Conservation (phyloP, 2,797 vertebrate genomes). For the Leucoraja ocellata region DNA sequence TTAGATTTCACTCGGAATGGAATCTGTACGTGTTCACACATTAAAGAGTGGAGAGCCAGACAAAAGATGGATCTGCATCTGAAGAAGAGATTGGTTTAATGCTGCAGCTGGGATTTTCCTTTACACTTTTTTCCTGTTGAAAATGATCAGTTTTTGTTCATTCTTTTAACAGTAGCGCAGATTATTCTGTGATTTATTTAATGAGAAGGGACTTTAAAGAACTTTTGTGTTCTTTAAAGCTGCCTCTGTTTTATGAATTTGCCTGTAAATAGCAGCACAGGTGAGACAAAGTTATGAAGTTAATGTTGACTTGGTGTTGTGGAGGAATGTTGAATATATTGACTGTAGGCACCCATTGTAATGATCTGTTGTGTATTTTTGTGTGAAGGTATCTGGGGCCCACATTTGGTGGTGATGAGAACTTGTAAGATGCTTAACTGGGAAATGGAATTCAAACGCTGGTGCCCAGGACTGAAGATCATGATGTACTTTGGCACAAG, state of each 20-base stretch:
- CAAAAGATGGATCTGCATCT: background rate
- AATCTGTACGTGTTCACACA: background rate
- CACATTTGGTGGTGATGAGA: slow-evolving; percentile 88
- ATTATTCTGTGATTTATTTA: background rate
- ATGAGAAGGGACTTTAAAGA: background rate
- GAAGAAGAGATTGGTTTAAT: background rate
- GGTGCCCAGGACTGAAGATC: slow-evolving; percentile 91
- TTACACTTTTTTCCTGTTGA: background rate
- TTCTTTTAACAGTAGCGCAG: background rate
- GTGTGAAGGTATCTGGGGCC: slow-evolving; percentile 83
- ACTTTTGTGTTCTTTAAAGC: background rate
- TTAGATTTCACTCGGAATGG: background rate
- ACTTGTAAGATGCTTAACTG: slow-evolving; percentile 85
- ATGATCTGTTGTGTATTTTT: background rate
- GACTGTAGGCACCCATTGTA: background rate
- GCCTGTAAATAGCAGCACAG: background rate
- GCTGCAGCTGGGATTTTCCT: background rate
- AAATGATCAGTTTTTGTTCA: background rate
- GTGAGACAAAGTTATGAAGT: background rate
- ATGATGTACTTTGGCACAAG: slow-evolving; percentile 84
- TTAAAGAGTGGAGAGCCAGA: background rate
- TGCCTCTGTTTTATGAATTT: background rate
- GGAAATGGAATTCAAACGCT: slow-evolving; percentile 95
- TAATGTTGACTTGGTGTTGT: too few relatives aligned
- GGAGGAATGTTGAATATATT: background rate